These are phyloP conservation scores for Muscicapa striata DNA, from an alignment of 2,797 vertebrate genomes.

Conservation along the genomic window DNA sequence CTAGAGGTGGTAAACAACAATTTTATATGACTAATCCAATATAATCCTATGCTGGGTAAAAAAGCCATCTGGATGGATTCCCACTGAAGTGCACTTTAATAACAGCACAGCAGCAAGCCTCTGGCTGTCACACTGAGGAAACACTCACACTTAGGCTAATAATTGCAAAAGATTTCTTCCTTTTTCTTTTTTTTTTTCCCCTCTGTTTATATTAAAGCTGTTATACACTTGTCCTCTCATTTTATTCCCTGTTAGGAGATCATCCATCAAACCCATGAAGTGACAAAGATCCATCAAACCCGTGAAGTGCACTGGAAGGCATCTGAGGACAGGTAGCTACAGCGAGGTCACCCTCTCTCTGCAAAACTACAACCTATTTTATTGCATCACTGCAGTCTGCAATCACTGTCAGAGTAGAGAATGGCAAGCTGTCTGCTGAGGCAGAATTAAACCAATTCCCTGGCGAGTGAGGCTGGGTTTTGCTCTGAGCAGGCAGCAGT, in stretches of 20 bases:
- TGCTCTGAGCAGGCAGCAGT: rapidly evolving
- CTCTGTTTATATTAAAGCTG: not conserved
- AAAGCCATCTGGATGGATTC: constrained; percentile 36
- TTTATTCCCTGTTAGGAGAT: constrained; percentile 1
- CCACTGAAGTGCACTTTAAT: constrained; percentile 14
- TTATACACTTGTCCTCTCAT: not conserved
- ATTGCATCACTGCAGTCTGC: not conserved
- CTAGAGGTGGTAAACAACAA: constrained; percentile 40
- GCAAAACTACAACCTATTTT: not conserved
- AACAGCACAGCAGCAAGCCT: not conserved
- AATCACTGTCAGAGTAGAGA: not conserved
- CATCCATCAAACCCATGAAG: not conserved
- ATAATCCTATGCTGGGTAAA: constrained; percentile 43
- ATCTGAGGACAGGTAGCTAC: not conserved
- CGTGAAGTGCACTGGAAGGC: not conserved
- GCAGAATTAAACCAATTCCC: not conserved
- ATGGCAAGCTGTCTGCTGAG: not conserved
- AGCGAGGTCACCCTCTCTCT: not conserved
- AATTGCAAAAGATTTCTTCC: not conserved
- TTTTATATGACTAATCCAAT: constrained; percentile 56
- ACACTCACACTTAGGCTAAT: not conserved
- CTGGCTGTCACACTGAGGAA: constrained; percentile 13
- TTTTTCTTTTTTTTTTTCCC: not conserved
- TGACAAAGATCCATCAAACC: not conserved
- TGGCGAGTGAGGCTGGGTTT: not conserved